Evolutionary conservation across 2,888 invertebrate genomes (phyloP).

Genomic region (Parnassius glacialis): DNA sequence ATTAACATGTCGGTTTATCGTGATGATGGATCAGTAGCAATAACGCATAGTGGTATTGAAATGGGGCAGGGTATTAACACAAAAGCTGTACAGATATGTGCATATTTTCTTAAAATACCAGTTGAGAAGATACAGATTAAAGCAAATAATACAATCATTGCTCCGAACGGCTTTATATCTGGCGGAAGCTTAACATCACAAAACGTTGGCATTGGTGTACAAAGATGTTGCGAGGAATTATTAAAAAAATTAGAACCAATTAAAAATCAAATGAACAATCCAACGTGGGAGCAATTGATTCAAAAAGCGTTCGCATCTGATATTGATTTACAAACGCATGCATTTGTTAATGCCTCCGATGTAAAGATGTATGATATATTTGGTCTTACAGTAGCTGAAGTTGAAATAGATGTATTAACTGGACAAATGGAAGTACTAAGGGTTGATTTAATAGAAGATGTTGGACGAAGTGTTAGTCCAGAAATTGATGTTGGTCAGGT

Average conservation of each 20-base stretch:
- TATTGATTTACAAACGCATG: slow-evolving; percentile 46
- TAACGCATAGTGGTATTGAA: slow-evolving; percentile 84
- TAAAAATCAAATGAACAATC: slow-evolving; percentile 51
- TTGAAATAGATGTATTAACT: slow-evolving; percentile 86
- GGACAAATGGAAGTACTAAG: slow-evolving; percentile 82
- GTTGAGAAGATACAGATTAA: slow-evolving; percentile 84
- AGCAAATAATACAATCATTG: slow-evolving; percentile 79
- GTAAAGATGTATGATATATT: slow-evolving; percentile 55
- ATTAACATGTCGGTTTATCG: slow-evolving; percentile 81
- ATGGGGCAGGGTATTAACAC: slow-evolving; percentile 89
- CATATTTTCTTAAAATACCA: slow-evolving; percentile 82
- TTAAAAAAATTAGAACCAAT: slow-evolving; percentile 64
- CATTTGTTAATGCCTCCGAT: slow-evolving; percentile 36
- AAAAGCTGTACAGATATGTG: slow-evolving; percentile 84
- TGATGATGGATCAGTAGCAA: slow-evolving; percentile 82
- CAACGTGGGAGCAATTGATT: slow-evolving; percentile 72
- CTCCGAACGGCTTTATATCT: slow-evolving; percentile 83
- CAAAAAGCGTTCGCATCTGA: slow-evolving; percentile 51
- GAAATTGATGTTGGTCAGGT: slow-evolving; percentile 83
- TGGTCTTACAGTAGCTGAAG: slow-evolving; percentile 82
- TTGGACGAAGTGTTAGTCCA: slow-evolving; percentile 83
- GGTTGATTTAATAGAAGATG: slow-evolving; percentile 84
- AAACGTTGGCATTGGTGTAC: slow-evolving; percentile 74
- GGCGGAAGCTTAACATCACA: slow-evolving; percentile 86
- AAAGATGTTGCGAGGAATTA: slow-evolving; percentile 68